phyloP scores from a whole-genome alignment of 1,140 invertebrate genomes.

The Himalopsyche phryganea region DNA sequence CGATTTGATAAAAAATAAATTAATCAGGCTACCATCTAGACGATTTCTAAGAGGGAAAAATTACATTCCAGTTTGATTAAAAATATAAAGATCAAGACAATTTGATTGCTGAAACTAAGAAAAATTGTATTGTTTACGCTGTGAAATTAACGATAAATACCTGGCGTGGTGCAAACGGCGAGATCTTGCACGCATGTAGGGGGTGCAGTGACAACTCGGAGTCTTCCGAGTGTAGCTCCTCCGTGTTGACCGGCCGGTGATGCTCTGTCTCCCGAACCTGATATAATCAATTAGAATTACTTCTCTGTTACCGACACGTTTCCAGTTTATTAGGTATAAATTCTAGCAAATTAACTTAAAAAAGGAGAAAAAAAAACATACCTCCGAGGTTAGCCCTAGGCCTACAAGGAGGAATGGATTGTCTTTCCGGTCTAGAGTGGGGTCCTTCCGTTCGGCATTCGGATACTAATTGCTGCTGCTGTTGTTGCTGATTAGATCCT shows the following conservation, averaged over 20 bases:
- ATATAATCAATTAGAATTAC: no score
- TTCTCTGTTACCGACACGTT: no score
- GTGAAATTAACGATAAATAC: no score
- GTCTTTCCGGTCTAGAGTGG: slow-evolving; percentile 41
- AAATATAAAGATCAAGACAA: no score
- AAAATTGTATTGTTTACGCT: no score
- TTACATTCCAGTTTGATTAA: no score
- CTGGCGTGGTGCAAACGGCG: slow-evolving; percentile 38
- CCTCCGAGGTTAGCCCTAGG: slow-evolving; percentile 36
- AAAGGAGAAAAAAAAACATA: not conserved
- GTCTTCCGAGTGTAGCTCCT: slow-evolving; percentile 56
- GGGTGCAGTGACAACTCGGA: slow-evolving; percentile 60
- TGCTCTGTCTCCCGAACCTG: slow-evolving; percentile 29
- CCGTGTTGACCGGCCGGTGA: slow-evolving; percentile 31
- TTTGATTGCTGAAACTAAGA: no score
- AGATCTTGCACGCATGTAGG: slow-evolving; percentile 57
- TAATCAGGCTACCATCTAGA: no score
- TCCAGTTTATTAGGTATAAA: no score
- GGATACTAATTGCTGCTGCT: slow-evolving; percentile 26
- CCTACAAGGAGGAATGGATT: slow-evolving; percentile 47
- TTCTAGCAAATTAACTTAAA: no score
- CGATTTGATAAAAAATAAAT: no score
- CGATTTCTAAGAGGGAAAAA: no score
- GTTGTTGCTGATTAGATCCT: not conserved
- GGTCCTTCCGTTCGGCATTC: slow-evolving; percentile 34